phyloP scores from a whole-genome alignment of 2,797 vertebrate genomes.

The Gambelia wislizenii region DNA sequence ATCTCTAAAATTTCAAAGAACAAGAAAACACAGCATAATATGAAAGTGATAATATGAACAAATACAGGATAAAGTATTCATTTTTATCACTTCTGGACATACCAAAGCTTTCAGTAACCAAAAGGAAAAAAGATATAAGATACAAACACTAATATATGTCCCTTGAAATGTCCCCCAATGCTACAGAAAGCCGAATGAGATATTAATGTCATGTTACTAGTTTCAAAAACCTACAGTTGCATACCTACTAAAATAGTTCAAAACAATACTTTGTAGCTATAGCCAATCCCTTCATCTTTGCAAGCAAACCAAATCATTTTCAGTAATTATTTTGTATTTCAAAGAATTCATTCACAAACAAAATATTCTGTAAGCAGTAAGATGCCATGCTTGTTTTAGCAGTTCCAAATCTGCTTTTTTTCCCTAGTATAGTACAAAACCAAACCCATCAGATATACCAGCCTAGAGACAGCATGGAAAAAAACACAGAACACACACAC shows the following conservation, averaged over 20 bases:
- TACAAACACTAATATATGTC: background rate
- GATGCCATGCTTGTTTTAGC: background rate
- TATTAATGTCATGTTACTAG: background rate
- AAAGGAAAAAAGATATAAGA: background rate
- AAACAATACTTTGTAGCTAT: conserved; percentile 47
- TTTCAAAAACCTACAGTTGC: conserved; percentile 43
- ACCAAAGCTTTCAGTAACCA: background rate
- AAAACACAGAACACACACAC: background rate
- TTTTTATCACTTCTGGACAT: background rate
- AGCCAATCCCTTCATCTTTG: conserved; percentile 48
- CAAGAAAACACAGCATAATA: background rate
- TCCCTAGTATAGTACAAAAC: background rate
- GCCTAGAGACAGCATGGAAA: background rate
- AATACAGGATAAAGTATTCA: background rate
- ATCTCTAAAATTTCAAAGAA: background rate
- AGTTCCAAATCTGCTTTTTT: background rate
- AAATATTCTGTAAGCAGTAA: background rate
- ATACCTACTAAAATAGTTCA: conserved; percentile 53
- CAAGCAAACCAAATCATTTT: conserved; percentile 42
- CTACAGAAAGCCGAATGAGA: background rate
- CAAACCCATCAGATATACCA: background rate
- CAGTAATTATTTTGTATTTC: background rate
- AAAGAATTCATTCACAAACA: background rate
- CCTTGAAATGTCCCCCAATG: background rate
- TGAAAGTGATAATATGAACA: background rate